Conservation (phyloP, 2,888 invertebrate species). For the Bembecia ichneumoniformis region DNA sequence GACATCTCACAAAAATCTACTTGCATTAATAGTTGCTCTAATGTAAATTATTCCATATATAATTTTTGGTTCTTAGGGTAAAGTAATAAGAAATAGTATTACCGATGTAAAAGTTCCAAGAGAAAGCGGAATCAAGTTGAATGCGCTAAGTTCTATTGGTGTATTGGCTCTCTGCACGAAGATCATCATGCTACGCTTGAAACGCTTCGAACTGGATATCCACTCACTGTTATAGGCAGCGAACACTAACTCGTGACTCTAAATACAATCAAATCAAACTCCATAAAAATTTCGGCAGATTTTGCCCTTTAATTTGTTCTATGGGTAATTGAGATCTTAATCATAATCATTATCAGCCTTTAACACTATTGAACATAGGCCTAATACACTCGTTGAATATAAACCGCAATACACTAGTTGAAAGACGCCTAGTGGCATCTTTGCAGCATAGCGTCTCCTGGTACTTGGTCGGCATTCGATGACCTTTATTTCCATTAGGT, state of each 20-base stretch:
- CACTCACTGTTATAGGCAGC: slow-evolving; percentile 45
- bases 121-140: slow-evolving; percentile 47
- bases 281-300: not conserved
- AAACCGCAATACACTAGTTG: no score
- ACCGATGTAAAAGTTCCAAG: slow-evolving; percentile 47
- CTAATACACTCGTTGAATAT: no score
- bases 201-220: slow-evolving; percentile 31
- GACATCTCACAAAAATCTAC: no score
- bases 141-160: slow-evolving; percentile 38
- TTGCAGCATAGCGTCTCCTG: no score
- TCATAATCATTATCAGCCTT: not conserved
- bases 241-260: slow-evolving; percentile 36
- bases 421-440: no score
- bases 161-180: slow-evolving; percentile 39
- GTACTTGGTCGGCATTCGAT: no score
- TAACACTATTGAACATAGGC: not conserved
- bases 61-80: no score
- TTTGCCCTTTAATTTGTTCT: not conserved
- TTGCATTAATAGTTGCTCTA: no score
- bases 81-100: slow-evolving; percentile 6
- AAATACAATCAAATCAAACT: slow-evolving; percentile 9
- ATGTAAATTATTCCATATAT: no score
- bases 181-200: slow-evolving; percentile 40
- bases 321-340: no score
- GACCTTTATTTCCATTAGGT: no score